Evolutionary conservation across 2,888 invertebrate species (phyloP).

Genomic region (Drosophila aldrichi): DNA sequence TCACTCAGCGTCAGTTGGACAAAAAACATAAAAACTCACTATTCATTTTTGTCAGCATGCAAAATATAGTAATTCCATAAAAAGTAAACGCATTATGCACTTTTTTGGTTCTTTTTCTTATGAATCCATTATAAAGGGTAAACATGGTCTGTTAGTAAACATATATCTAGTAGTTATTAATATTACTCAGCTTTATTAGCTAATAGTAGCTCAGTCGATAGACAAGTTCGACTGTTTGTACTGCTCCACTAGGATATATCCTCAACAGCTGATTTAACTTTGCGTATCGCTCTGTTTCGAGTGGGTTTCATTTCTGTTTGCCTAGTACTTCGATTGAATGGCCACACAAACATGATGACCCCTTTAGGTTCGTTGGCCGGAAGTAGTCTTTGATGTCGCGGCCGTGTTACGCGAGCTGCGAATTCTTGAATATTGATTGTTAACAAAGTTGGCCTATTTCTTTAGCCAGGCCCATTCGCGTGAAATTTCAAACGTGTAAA

Average conservation of each 20-base stretch:
- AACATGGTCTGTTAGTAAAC: no score
- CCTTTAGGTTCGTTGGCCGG: not conserved
- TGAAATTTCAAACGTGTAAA: not conserved
- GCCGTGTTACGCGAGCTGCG: not conserved
- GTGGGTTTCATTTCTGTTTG: not conserved
- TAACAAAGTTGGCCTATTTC: not conserved
- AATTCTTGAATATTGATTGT: slow-evolving; percentile 3
- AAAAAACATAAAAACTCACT: not conserved
- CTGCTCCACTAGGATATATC: no score
- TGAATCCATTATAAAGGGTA: no score
- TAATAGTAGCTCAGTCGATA: no score
- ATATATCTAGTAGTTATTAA: no score
- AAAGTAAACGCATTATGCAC: not conserved
- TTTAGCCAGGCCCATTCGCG: not conserved
- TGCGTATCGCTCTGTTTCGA: not conserved
- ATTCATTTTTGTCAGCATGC: not conserved
- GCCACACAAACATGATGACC: not conserved
- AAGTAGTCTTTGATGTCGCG: not conserved
- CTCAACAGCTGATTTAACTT: no score
- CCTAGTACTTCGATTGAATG: not conserved
- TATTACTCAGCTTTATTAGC: no score
- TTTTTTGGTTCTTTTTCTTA: no score
- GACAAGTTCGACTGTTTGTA: no score
- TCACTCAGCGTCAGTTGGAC: not conserved
- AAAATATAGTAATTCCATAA: not conserved